Conservation (phyloP, 2,888 invertebrate genomes). For the Volucella zonaria region DNA sequence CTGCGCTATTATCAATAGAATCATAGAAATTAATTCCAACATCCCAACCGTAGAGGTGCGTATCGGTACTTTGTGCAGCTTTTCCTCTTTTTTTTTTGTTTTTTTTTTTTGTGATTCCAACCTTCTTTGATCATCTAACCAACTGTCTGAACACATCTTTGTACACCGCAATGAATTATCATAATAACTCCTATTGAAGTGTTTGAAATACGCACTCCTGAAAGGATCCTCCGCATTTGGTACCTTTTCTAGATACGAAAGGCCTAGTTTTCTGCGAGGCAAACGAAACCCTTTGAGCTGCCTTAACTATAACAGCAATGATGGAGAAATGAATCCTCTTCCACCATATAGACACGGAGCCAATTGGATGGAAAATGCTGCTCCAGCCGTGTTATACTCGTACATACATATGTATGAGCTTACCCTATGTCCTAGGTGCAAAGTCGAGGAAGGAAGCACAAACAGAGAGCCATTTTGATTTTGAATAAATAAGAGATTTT, state of each 20-base stretch:
- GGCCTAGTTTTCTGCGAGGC: constrained; percentile 39
- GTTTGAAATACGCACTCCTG: constrained; percentile 54
- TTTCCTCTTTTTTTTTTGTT: neutral
- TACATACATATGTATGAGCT: neutral
- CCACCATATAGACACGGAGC: constrained; percentile 22
- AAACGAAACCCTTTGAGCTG: constrained; percentile 47
- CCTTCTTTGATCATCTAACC: constrained; percentile 57
- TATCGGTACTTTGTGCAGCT: constrained; percentile 35
- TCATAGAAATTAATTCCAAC: constrained; percentile 53
- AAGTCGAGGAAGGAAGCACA: constrained; percentile 12
- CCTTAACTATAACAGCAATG: constrained; percentile 7
- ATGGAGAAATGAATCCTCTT: constrained; percentile 37
- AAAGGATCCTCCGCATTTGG: constrained; percentile 37
- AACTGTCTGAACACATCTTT: constrained; percentile 35
- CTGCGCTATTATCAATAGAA: constrained; percentile 45
- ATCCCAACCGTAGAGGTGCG: constrained; percentile 12
- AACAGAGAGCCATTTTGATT: constrained; percentile 56
- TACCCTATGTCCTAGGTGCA: neutral
- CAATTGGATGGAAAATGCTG: constrained; percentile 67
- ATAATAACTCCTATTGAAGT: constrained; percentile 61
- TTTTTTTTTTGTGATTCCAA: constrained; percentile 8
- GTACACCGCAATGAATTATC: constrained; percentile 62
- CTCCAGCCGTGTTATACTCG: constrained; percentile 1
- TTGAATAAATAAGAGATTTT: constrained; percentile 71
- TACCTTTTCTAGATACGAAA: constrained; percentile 43